phyloP scores from a whole-genome alignment of 2,113 vertebrate genomes.

The Aptenodytes patagonicus region DNA sequence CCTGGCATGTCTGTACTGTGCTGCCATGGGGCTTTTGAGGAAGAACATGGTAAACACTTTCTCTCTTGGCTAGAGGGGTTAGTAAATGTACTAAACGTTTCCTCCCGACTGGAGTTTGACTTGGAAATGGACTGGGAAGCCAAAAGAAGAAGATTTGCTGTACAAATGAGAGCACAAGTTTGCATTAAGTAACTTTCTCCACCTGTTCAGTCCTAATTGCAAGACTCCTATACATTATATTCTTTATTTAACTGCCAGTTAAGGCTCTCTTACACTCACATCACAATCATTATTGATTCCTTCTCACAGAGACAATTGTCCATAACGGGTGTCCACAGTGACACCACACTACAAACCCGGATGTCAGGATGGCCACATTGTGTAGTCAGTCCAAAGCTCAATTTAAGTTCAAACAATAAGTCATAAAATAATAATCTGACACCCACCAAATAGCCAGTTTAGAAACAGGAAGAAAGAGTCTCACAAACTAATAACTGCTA shows the following conservation, averaged over 20 bases:
- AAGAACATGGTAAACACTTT: background rate
- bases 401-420: background rate
- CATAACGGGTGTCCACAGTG: background rate
- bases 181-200: background rate
- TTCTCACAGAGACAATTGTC: background rate
- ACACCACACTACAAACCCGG: background rate
- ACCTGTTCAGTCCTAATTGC: background rate
- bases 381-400: background rate
- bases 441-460: background rate
- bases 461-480: background rate
- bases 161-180: background rate
- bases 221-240: background rate
- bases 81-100: background rate
- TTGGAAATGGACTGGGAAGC: background rate
- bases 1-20: background rate
- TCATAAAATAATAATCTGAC: background rate
- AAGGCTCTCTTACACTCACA: background rate
- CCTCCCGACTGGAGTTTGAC: background rate
- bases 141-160: background rate
- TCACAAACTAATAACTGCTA: background rate
- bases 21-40: background rate
- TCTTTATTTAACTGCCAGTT: background rate
- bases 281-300: background rate
- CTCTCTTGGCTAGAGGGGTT: background rate
- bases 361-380: background rate